A percentile compares a stretch with the other conserved stretches of the same genome.
phyloP scores from a whole-genome alignment of 2,797 vertebrate species.

The Halcyon smyrnensis region DNA sequence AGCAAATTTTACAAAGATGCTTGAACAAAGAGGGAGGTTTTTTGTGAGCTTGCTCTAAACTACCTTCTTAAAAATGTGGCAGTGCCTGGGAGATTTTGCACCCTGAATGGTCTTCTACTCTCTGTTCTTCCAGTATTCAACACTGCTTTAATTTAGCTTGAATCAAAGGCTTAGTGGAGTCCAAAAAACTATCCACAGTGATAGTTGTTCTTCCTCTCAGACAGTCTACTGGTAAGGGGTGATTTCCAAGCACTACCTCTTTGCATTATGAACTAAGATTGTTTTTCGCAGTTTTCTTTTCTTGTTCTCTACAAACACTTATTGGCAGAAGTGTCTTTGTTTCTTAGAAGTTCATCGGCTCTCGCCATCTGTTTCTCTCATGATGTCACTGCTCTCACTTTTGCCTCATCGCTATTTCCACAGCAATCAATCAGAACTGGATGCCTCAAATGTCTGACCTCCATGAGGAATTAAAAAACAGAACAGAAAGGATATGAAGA shows the following conservation, averaged over 20 bases:
- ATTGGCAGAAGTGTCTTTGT: conserved; percentile 58
- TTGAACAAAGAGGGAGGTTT: background rate
- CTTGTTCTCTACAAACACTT: conserved; percentile 52
- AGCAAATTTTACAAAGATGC: background rate
- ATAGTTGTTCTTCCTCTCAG: background rate
- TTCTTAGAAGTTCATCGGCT: conserved; percentile 64
- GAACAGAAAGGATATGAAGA: background rate
- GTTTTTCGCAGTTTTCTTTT: conserved; percentile 41
- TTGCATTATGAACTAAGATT: background rate
- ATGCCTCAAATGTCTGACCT: conserved; percentile 29
- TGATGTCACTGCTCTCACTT: conserved; percentile 62
- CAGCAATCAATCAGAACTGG: conserved; percentile 11
- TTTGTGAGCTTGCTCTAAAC: background rate
- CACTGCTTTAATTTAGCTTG: background rate
- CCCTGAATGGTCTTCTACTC: background rate
- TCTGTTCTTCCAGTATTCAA: background rate
- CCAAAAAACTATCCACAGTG: background rate
- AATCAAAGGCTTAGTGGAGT: background rate
- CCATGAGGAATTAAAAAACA: conserved; percentile 5
- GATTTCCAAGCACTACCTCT: background rate
- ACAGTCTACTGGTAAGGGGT: background rate
- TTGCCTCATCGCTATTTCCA: conserved; percentile 54
- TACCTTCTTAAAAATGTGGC: background rate
- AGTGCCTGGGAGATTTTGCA: background rate
- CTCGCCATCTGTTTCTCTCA: conserved; percentile 61